Evolutionary conservation across 2,797 vertebrate genomes (phyloP), one percentile per base, ranked within the genome.

Genomic region (Crypturellus tataupa): DNA sequence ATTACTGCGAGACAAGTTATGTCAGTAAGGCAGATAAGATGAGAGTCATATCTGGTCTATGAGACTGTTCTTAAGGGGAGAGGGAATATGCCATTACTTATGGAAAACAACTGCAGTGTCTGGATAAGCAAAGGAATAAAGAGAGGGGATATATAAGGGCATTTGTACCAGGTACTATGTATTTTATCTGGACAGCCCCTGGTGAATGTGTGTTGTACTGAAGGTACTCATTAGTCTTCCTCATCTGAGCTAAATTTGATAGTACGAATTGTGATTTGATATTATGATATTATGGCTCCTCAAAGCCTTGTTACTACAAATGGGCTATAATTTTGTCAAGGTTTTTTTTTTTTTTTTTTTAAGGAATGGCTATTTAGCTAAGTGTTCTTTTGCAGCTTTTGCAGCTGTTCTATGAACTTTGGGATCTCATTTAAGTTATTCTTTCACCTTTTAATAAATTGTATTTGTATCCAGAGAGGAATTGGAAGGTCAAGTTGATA

Each of bases 31-130:
- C 35, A 83, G 42, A 29, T 4, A 67, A 87, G 17, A 25, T 62
- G 60, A 82, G 27, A 62, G 8, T 17, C 51, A 2, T n/a, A 13
- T 31, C n/a, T 17, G 47, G 6, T 55, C 11, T 2, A 1, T 20
- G 42, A 56, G 17, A 68, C 6, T 20, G 20, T 21, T 40, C 23
- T 39, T 17, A 44, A 20, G 5, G 55, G 58, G 53, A 27, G 3
- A 6, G 3, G 5, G 5, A 31, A 40, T 6, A 60, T 25, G 8
- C 24, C 2, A 0, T 25, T 87, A 39, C 31, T 18, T 13, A 6
- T 24, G 20, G 42, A 84, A 84, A 80, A 63, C 24, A 58, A 12
- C 16, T 85, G 56, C 16, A 44, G 46, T 76, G 33, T 14, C 79
- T 24, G 44, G 33, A 18, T 29, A 49, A 79, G 35, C 23, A 24